Conservation (phyloP, 2,797 vertebrate genomes). For the Poecile montanus region DNA sequence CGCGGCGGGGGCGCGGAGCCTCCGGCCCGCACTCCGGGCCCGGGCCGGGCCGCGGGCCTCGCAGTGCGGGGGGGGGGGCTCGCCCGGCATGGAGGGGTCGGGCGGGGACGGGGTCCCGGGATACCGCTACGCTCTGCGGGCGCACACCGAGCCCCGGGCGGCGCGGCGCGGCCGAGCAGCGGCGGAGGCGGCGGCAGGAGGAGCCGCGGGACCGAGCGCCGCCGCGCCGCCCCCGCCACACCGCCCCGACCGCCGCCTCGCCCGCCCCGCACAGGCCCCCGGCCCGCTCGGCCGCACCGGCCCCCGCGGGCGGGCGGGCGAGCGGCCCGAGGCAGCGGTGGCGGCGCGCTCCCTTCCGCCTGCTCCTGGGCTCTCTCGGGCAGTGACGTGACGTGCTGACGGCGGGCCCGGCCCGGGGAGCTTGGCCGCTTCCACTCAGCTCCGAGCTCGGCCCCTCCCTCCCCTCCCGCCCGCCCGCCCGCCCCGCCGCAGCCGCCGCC, state of each 20-base stretch:
- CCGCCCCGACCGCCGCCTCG: not conserved
- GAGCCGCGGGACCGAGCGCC: constrained; percentile 50
- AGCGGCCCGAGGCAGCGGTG: constrained; percentile 35
- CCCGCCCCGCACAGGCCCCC: not conserved
- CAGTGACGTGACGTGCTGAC: constrained; percentile 97
- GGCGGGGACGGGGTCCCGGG: not conserved
- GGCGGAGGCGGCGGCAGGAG: constrained; percentile 77
- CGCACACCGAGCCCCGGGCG: constrained; percentile 55
- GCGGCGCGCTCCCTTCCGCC: constrained; percentile 83
- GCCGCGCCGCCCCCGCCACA: not conserved
- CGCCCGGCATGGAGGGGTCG: not conserved
- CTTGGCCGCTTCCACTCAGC: constrained; percentile 90
- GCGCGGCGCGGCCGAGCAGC: constrained; percentile 43
- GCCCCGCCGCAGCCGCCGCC: constrained; percentile 71
- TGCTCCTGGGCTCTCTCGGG: constrained; percentile 91
- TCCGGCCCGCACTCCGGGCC: not conserved
- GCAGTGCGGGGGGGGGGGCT: not conserved
- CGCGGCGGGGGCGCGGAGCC: not conserved
- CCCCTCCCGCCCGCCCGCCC: constrained; percentile 82
- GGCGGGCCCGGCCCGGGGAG: constrained; percentile 89
- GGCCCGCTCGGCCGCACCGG: constrained; percentile 34
- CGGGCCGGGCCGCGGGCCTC: not conserved
- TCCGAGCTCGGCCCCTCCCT: constrained; percentile 91
- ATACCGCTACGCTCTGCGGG: not conserved
- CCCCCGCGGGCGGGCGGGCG: constrained; percentile 1